phyloP scores from a whole-genome alignment of 2,113 vertebrate species.

The Carettochelys insculpta region DNA sequence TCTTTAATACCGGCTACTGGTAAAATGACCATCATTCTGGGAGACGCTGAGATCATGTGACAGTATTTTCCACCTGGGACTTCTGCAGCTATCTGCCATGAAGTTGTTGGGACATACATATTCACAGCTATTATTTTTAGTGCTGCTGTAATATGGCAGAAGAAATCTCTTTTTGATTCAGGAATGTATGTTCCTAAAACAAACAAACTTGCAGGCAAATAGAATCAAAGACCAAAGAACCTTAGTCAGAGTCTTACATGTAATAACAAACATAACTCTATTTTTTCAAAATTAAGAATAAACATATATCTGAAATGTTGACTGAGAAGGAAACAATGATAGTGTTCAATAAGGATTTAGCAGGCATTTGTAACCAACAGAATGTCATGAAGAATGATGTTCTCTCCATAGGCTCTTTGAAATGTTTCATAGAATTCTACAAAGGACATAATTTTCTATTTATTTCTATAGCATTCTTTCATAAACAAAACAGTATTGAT shows the following conservation, averaged over 20 bases:
- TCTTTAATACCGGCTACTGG: background rate
- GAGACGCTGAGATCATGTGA: background rate
- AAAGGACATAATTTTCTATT: background rate
- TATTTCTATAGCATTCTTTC: background rate
- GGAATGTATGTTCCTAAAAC: background rate
- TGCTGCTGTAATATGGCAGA: background rate
- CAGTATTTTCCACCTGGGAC: background rate
- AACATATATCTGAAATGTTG: background rate
- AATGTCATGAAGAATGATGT: background rate
- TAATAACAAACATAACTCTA: background rate
- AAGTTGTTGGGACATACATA: constrained; percentile 10
- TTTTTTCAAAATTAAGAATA: background rate
- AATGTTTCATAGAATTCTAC: background rate
- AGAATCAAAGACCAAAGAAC: background rate
- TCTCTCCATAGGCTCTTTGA: background rate
- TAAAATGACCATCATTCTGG: background rate
- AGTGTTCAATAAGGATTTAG: background rate
- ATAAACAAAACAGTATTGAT: background rate
- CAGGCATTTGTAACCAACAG: background rate
- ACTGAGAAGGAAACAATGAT: background rate
- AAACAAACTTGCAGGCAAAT: background rate
- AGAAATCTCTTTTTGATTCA: background rate
- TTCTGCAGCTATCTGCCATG: background rate
- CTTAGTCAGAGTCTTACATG: background rate
- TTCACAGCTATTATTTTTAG: constrained; percentile 40